Evolutionary conservation across 1,140 invertebrate genomes (phyloP).

Genomic region (Periplaneta americana): DNA sequence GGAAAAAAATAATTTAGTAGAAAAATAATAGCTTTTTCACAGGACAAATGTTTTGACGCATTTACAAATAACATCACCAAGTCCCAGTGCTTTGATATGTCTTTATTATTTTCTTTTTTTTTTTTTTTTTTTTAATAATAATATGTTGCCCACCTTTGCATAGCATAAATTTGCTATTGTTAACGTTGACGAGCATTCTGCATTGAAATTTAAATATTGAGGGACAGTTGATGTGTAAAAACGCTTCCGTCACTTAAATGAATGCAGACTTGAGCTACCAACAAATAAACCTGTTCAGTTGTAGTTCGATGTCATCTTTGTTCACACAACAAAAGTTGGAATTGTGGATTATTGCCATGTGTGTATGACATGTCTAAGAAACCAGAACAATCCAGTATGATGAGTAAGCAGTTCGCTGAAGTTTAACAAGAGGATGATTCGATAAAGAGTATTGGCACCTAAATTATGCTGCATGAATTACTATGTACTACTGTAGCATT

Average conservation of each 20-base stretch:
- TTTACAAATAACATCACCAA: not conserved
- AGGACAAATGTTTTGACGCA: not conserved
- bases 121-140: not conserved
- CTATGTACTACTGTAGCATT: not conserved
- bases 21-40: not conserved
- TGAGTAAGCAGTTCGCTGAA: not conserved
- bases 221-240: not conserved
- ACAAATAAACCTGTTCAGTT: not conserved
- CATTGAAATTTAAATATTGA: not conserved
- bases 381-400: not conserved
- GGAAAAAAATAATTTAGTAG: not conserved
- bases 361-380: not conserved
- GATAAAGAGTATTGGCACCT: not conserved
- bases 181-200: not conserved
- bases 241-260: not conserved
- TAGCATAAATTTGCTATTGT: not conserved
- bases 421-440: not conserved
- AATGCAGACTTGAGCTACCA: not conserved
- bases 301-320: not conserved
- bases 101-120: too few relatives aligned
- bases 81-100: not conserved
- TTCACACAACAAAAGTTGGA: not conserved
- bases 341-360: not conserved
- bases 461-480: not conserved
- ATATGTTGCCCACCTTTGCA: not conserved